Conservation (phyloP, 1,140 invertebrate species). For the Danaus plexippus region DNA sequence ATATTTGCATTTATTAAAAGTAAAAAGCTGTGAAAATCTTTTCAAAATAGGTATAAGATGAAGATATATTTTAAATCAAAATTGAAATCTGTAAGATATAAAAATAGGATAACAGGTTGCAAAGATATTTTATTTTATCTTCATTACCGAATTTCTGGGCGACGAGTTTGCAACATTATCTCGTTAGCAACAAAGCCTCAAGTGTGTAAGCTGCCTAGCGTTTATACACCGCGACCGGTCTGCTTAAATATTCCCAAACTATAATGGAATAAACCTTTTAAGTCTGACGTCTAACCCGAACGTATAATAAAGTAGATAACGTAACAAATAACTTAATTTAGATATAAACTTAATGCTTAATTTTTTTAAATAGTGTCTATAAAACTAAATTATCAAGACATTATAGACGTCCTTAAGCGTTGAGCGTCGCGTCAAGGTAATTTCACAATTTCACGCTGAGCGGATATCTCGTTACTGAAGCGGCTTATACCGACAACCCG, state of each 20-base stretch:
- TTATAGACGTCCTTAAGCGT: slow-evolving; percentile 21
- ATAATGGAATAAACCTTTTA: no score
- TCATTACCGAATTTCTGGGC: slow-evolving; percentile 20
- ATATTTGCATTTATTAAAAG: no score
- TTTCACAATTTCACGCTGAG: slow-evolving; percentile 67
- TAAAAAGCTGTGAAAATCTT: no score
- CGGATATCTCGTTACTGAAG: slow-evolving; percentile 59
- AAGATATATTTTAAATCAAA: slow-evolving; percentile 12
- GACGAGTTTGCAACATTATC: slow-evolving; percentile 17
- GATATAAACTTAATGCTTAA: slow-evolving; percentile 3
- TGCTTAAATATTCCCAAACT: no score
- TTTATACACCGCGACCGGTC: background rate
- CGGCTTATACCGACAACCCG: slow-evolving; percentile 46
- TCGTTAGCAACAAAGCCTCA: slow-evolving; percentile 11
- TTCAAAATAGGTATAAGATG: slow-evolving; percentile 3
- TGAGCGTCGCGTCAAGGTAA: slow-evolving; percentile 40
- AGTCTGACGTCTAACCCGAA: no score
- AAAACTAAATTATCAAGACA: slow-evolving; percentile 22
- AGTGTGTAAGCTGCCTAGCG: slow-evolving; percentile 6
- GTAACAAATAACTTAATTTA: slow-evolving; percentile 3
- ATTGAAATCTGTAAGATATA: slow-evolving; percentile 20
- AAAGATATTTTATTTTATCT: slow-evolving; percentile 22
- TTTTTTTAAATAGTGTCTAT: slow-evolving; percentile 7
- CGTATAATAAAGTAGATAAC: no score
- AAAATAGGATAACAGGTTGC: slow-evolving; percentile 14